phyloP scores from a whole-genome alignment of 2,113 vertebrate species.

The Alosa alosa region DNA sequence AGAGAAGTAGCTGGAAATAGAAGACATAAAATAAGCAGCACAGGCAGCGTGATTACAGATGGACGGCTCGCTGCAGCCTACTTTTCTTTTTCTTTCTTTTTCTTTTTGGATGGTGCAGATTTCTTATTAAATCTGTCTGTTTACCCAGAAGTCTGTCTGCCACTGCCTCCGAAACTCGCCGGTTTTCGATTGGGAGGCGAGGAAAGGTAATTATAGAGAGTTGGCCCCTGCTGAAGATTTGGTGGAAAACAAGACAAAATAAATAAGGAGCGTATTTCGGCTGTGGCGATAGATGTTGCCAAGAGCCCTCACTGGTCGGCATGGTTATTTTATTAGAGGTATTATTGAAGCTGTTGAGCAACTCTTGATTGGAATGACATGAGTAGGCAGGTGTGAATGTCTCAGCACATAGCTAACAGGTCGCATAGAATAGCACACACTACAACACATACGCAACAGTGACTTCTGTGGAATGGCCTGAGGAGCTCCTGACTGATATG shows the following conservation, averaged over 20 bases:
- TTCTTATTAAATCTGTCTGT: conserved; percentile 25
- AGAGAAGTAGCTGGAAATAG: conserved; percentile 36
- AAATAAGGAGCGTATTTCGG: neutral
- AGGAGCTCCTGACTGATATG: too few species aligned
- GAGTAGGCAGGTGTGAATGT: conserved; percentile 32
- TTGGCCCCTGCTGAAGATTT: neutral
- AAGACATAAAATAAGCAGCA: conserved; percentile 42
- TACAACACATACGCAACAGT: neutral
- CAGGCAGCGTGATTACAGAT: conserved; percentile 45
- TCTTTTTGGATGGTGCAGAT: conserved; percentile 28
- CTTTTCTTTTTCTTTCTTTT: neutral
- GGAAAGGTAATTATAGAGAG: conserved; percentile 14
- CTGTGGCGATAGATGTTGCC: neutral
- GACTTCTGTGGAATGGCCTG: too few species aligned
- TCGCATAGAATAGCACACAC: too few species aligned
- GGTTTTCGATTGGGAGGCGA: conserved; percentile 1
- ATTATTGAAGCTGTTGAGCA: conserved; percentile 24
- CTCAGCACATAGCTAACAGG: neutral
- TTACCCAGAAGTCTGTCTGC: conserved; percentile 23
- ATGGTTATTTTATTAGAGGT: neutral
- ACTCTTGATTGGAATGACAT: conserved; percentile 31
- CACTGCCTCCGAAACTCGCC: neutral
- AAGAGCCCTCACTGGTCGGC: conserved; percentile 1
- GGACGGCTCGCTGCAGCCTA: conserved; percentile 28
- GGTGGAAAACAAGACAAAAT: neutral